Conservation (phyloP, 2,888 invertebrate species). For the Argyra leucocephala region DNA sequence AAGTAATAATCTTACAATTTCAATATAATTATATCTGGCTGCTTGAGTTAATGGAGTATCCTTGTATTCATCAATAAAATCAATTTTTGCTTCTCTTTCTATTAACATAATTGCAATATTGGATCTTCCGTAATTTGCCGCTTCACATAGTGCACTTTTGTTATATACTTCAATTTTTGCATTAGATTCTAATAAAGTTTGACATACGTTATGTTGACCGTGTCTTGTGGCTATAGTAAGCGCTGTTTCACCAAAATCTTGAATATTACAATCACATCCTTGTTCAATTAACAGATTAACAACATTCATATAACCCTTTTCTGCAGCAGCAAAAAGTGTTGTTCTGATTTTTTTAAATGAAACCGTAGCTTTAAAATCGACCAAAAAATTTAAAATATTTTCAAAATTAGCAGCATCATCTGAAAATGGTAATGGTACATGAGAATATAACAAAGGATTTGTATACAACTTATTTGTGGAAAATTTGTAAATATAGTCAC, state of each 20-base stretch:
- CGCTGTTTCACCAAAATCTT: not conserved
- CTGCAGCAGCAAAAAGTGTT: not conserved
- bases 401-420: not conserved
- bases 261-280: not conserved
- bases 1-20: not conserved
- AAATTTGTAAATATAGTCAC: not conserved
- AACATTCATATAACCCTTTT: not conserved
- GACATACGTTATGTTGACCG: not conserved
- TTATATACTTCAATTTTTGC: not conserved
- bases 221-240: not conserved
- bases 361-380: not conserved
- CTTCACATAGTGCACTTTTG: not conserved
- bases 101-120: not conserved
- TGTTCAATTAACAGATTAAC: not conserved
- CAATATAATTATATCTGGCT: not conserved
- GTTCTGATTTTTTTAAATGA: not conserved
- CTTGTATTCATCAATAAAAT: not conserved
- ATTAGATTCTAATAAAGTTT: not conserved
- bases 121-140: not conserved
- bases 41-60: not conserved
- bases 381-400: not conserved
- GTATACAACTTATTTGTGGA: too few relatives aligned
- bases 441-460: not conserved
- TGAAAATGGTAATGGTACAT: not conserved
- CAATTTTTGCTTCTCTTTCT: not conserved